Evolutionary conservation across 2,888 invertebrate species (phyloP), one percentile per base, ranked within the genome.

Genomic region (Neocrepidodera transversa): DNA sequence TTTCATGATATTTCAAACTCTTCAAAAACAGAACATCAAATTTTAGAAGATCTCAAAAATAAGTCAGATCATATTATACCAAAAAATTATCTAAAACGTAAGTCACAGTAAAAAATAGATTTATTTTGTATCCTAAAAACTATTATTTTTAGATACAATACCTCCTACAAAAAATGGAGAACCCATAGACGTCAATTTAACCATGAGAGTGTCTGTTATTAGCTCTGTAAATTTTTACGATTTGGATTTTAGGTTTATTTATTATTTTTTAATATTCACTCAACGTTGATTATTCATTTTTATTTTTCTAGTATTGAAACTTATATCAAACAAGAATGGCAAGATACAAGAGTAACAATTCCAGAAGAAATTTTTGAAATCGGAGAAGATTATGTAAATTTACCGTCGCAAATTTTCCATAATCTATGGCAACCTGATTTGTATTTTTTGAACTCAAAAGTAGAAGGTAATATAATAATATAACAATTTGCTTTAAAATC

Each of bases 351-450:
- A 47, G 80, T 92, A 50, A 86, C 87, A 72, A 84, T 91, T 63
- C 88, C 91, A 0, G 86, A 88, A 60, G 88, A 91, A 69, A 87
- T 92, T 61, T 92, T 92, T 69, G 91, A 91, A 74, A 87, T 88
- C 68, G 89, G 88, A 0, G 91, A 91, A 64, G 91, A 92, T 73
- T 90, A 89, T 71, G 88, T 91, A 23, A 90, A 90, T 0, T 77
- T 92, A 30, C 91, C 91, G 10, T 87, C 90, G 32, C 88, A 90
- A 77, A 90, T 90, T 78, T 90, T 91, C 69, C 90, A 92, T 72
- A 90, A 89, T 75, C 82, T 93, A n/a, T 93, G 92, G 92, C 91
- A 91, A 74, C 92, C 92, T 0, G 92, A 93, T 79, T 88, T 92
- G 16, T 92, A 91, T 76, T 91, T 92, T 78, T 80, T 92, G 36